phyloP scores from a whole-genome alignment of 2,113 vertebrate species.

The Machaerirhynchus nigripectus region DNA sequence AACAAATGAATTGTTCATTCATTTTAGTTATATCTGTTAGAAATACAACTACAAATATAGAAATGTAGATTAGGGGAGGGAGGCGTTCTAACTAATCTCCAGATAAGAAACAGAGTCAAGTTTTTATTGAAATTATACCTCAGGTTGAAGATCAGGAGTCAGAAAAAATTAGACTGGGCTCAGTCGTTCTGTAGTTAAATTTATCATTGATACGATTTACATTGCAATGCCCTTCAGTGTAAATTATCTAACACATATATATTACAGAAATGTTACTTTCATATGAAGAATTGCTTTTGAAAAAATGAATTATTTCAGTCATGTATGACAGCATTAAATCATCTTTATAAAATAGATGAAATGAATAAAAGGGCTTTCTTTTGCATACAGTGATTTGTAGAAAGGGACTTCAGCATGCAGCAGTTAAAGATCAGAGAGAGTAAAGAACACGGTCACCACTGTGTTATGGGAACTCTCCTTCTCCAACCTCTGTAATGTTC shows the following conservation, averaged over 20 bases:
- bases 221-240: neutral
- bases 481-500: neutral
- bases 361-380: neutral
- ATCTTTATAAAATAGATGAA: neutral
- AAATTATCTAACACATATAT: neutral
- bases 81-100: neutral
- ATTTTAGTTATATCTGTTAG: neutral
- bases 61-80: rapidly evolving
- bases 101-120: neutral
- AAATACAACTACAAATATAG: neutral
- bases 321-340: neutral
- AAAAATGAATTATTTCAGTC: neutral
- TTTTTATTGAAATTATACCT: neutral
- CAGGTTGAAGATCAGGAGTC: neutral
- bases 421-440: neutral
- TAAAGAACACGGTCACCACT: neutral
- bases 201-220: neutral
- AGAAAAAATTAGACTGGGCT: neutral
- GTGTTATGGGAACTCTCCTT: neutral
- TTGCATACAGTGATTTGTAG: neutral
- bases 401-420: neutral
- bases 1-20: neutral
- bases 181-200: neutral
- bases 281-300: neutral
- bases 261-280: neutral